Evolutionary conservation across 2,888 invertebrate genomes (phyloP), one percentile per base, ranked within the genome.

Genomic region (Agapostemon virescens): DNA sequence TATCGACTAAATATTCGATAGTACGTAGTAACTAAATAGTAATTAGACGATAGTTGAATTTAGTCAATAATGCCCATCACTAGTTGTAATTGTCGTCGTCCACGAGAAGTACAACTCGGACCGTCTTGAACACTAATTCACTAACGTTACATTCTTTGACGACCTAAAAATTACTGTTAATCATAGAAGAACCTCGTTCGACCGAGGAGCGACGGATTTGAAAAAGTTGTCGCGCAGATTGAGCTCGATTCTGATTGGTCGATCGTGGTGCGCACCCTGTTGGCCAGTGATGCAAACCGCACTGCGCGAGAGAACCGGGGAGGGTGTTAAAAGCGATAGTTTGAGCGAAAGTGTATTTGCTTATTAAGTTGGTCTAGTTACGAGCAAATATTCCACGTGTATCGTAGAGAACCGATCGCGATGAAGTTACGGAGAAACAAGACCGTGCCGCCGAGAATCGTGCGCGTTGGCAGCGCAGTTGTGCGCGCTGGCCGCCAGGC

Each of bases 401-500:
- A 15, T 6, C 23, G 5, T n/a, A n/a, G 9, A 20, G 20, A 33
- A 61, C 17, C n/a, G 17, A 61, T 20, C 33, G 20, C 20, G 9
- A 33, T 20, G 20, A 4, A 20, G 30, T 26, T 15, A 26, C 23
- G 26, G 20, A 20, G 30, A 20, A 61, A 61, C 33, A 20, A 33
- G 9, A 33, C 2, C 33, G 3, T 61, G 33, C 30, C 33, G 33
- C 33, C 33, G 61, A 20, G 33, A 20, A n/a, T 69, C 55, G 26
- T 17, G 64, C 33, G 55, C 55, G 49, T 58, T 30, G 55, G 70
- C 61, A 66, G 58, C 68, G 70, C 45, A n/a, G 52, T 61, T 33
- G 45, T 49, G 69, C 33, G 42, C n/a, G 66, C 5, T 63, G 11
- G 5, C 36, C 63, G 36, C 36, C n/a, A 36, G 36, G 63, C 36